Percentiles rank a stretch among this genome's conserved stretches.
phyloP scores from a whole-genome alignment of 2,113 vertebrate species.

The Prochilodus magdalenae region DNA sequence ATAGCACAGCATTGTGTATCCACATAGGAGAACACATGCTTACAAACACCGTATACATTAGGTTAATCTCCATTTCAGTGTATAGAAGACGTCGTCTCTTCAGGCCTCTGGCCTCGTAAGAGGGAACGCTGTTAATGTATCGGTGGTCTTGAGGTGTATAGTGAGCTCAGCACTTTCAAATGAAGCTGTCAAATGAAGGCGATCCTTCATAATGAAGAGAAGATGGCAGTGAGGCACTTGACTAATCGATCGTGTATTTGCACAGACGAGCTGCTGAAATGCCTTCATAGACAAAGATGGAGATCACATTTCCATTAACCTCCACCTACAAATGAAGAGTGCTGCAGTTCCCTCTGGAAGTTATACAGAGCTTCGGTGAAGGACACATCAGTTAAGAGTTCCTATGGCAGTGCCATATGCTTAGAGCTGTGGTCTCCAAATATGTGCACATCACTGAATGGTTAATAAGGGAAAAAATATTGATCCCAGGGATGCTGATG shows the following conservation, averaged over 20 bases:
- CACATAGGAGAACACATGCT: not conserved
- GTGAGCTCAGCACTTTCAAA: not conserved
- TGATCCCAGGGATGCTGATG: not conserved
- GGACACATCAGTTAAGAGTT: not conserved
- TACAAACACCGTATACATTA: not conserved
- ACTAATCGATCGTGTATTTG: not conserved
- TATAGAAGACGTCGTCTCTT: not conserved
- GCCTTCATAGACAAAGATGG: not conserved
- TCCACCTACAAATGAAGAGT: not conserved
- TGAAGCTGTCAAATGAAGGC: not conserved
- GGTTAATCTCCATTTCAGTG: not conserved
- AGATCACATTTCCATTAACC: constrained; percentile 8
- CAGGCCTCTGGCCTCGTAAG: not conserved
- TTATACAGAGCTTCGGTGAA: not conserved
- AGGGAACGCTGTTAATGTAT: not conserved
- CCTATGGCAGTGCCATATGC: not conserved
- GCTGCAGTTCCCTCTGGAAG: not conserved
- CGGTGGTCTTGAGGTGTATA: not conserved
- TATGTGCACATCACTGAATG: not conserved
- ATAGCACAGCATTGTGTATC: not conserved
- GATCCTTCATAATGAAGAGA: not conserved
- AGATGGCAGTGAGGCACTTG: not conserved
- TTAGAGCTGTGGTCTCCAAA: not conserved
- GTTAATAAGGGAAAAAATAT: not conserved
- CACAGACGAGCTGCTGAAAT: not conserved